Evolutionary conservation across 2,113 vertebrate species (phyloP).

Genomic region (Festucalex cinctus): DNA sequence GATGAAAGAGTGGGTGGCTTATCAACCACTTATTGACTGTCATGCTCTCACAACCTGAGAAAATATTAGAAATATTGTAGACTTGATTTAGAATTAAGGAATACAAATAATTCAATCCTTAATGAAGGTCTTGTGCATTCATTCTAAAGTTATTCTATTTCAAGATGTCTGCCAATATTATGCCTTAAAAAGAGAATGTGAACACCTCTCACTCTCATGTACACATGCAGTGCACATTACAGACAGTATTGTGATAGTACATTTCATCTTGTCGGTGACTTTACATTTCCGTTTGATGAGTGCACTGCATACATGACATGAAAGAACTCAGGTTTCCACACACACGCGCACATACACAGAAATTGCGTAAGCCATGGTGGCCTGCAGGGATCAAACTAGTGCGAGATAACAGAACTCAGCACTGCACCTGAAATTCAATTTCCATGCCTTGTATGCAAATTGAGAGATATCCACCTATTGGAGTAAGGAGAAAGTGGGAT

Average conservation of each 20-base stretch:
- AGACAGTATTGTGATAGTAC: no score
- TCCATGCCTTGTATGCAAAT: slow-evolving; percentile 1
- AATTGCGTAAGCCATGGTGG: slow-evolving; percentile 20
- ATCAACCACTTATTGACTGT: slow-evolving; percentile 13
- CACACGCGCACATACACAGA: slow-evolving; percentile 21
- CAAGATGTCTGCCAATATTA: not conserved
- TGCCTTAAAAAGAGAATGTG: not conserved
- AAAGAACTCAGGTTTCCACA: slow-evolving; percentile 20
- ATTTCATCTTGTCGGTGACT: not conserved
- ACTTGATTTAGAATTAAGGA: not conserved
- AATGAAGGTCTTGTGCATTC: not conserved
- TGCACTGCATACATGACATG: slow-evolving; percentile 14
- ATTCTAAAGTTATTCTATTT: not conserved
- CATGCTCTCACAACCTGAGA: slow-evolving; percentile 20
- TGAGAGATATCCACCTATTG: not conserved
- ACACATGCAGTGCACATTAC: no score
- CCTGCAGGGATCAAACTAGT: slow-evolving; percentile 3
- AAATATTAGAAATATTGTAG: slow-evolving; percentile 13
- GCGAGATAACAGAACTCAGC: slow-evolving; percentile 11
- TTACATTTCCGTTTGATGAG: not conserved
- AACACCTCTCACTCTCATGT: no score
- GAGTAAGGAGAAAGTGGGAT: not conserved
- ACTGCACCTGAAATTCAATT: slow-evolving; percentile 16
- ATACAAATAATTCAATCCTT: slow-evolving; percentile 18
- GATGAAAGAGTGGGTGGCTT: slow-evolving; percentile 17